A percentile compares a stretch with the other conserved stretches of the same genome.
Evolutionary conservation across 2,113 vertebrate species (phyloP).

Genomic region (Lepidothrix coronata): DNA sequence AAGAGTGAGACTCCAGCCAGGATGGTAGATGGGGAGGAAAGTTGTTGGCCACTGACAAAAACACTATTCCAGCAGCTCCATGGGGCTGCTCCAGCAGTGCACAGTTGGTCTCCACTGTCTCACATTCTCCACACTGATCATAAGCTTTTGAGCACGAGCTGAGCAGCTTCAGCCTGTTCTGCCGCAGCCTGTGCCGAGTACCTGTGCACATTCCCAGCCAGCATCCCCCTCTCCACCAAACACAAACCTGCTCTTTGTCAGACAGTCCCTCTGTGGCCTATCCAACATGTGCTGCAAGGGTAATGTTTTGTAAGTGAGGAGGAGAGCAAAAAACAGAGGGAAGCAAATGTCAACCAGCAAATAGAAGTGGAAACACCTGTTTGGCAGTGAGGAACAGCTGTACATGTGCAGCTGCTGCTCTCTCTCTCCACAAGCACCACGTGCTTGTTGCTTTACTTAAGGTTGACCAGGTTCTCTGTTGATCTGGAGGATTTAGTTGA

Average conservation of each 20-base stretch:
- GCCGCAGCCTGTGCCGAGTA: not conserved
- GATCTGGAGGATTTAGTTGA: not conserved
- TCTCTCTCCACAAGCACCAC: rapidly evolving
- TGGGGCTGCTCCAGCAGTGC: not conserved
- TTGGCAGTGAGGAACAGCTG: slow-evolving; percentile 22
- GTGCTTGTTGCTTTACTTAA: not conserved
- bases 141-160: not conserved
- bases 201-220: not conserved
- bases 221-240: not conserved
- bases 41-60: not conserved
- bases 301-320: not conserved
- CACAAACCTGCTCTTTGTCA: not conserved
- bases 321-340: not conserved
- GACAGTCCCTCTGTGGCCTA: not conserved
- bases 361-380: not conserved
- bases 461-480: not conserved
- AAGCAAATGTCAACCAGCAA: slow-evolving; percentile 13
- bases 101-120: not conserved
- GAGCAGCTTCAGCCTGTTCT: not conserved
- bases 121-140: not conserved
- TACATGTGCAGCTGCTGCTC: not conserved
- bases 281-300: not conserved
- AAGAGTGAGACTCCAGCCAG: not conserved
- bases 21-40: not conserved
- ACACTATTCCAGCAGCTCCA: not conserved